Percentiles rank a stretch among this genome's conserved stretches.
Evolutionary conservation across 2,888 invertebrate species (phyloP).

Genomic region (Adelphocoris suturalis): DNA sequence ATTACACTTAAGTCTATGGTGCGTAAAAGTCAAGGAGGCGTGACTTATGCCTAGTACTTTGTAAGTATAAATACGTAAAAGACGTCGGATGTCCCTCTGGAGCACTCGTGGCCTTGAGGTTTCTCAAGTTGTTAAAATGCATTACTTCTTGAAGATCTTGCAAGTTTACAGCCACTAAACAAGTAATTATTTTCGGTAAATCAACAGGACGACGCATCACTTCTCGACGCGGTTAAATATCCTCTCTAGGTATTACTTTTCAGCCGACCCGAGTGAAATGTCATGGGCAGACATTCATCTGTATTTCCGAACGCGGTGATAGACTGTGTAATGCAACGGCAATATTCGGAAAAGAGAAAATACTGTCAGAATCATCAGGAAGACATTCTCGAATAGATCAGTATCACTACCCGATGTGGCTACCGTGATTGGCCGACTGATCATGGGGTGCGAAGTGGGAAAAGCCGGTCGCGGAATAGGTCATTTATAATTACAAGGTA

Average conservation of each 20-base stretch:
- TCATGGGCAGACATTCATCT: slow-evolving; percentile 5
- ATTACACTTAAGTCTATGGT: no score
- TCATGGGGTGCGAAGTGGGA: not conserved
- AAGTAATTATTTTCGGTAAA: not conserved
- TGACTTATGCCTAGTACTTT: no score
- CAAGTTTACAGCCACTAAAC: not conserved
- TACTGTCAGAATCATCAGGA: not conserved
- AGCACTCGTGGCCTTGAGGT: no score
- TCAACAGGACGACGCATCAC: not conserved
- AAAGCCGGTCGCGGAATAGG: not conserved
- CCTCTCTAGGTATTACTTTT: not conserved
- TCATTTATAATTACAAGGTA: not conserved
- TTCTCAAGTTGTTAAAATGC: no score
- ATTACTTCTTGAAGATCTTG: no score
- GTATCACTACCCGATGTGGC: not conserved
- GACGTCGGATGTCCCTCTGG: no score
- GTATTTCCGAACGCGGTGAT: not conserved
- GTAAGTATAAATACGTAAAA: no score
- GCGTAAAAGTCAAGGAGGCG: no score
- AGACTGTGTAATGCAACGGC: not conserved
- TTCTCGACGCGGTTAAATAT: not conserved
- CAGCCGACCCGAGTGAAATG: not conserved
- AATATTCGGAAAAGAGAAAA: slow-evolving; percentile 2
- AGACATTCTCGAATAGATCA: not conserved
- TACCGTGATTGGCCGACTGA: not conserved